Evolutionary conservation across 2,888 invertebrate genomes (phyloP), one percentile per base, ranked within the genome.

Genomic region (Caradrina clavipalpis): DNA sequence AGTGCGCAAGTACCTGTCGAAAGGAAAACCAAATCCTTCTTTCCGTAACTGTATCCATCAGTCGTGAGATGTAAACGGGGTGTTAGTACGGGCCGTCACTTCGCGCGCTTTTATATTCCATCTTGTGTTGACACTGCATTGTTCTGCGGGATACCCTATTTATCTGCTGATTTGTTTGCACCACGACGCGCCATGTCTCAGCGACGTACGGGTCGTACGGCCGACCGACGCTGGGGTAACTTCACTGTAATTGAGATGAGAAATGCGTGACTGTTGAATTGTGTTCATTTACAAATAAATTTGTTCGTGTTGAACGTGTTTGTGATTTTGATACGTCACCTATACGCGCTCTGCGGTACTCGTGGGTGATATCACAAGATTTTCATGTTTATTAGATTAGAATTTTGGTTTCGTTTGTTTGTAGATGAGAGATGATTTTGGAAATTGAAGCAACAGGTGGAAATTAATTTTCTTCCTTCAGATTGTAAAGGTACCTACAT

Each of bases 141-240:
- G 93, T 93, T 92, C 93, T 91, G 91, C 82, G 90, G 90, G 78
- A 80, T 87, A 88, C 89, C 89, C 92, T 92, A 89, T 93, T 93
- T 94, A 93, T 94, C 90, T 91, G 90, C 90, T 92, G 93, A 94
- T 94, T 94, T 94, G 93, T 94, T 94, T 94, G 92, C 92, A 89
- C 84, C 90, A 88, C 90, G 88, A 84, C 90, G 90, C 90, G 69
- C 89, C 88, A 87, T 83, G 88, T 74, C 81, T 78, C 85, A 80
- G 49, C 76, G 75, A 73, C 83, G 78, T 81, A 80, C 45, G 45
- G 39, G 17, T 45, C 45, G 45, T 45, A 45, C 80, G 82, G 84
- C 84, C 83, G 82, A 82, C 84, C 83, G 82, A 80, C 83, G 81
- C 84, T 82, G 82, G 89, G 87, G 86, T 87, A 88, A 81, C 75